These are phyloP conservation scores for Anguilla obscura DNA, from an alignment of 2,797 vertebrate genomes.

Conservation along the genomic window DNA sequence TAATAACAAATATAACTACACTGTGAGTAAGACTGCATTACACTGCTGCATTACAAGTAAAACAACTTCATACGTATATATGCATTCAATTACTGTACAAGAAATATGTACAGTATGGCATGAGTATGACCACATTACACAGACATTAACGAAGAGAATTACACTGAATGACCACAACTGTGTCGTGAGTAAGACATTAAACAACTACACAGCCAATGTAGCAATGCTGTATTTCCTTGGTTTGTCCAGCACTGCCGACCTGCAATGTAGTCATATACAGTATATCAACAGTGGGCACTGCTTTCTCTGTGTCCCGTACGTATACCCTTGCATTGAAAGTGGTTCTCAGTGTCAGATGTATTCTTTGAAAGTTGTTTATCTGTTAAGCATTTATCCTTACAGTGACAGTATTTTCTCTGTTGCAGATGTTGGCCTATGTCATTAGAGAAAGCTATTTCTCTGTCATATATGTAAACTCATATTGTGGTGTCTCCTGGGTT, in stretches of 20 bases:
- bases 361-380: too few species aligned
- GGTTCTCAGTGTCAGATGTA: background rate
- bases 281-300: background rate
- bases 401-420: too few species aligned
- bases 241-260: too few species aligned
- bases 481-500: too few species aligned
- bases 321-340: background rate
- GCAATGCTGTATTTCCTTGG: too few species aligned
- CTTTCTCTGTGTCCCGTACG: background rate
- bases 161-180: background rate
- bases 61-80: constrained; percentile 79
- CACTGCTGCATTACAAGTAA: constrained; percentile 73
- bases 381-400: too few species aligned
- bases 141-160: background rate
- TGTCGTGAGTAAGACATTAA: background rate
- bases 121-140: constrained; percentile 51
- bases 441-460: too few species aligned
- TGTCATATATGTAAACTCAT: too few species aligned
- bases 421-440: too few species aligned
- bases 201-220: too few species aligned
- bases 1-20: constrained; percentile 89
- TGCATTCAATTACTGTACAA: constrained; percentile 47
- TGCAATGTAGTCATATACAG: too few species aligned
- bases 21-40: constrained; percentile 71
- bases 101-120: constrained; percentile 83